Evolutionary conservation across 2,113 vertebrate species (phyloP), one percentile per base, ranked within the genome.

Genomic region (Sturnus vulgaris): DNA sequence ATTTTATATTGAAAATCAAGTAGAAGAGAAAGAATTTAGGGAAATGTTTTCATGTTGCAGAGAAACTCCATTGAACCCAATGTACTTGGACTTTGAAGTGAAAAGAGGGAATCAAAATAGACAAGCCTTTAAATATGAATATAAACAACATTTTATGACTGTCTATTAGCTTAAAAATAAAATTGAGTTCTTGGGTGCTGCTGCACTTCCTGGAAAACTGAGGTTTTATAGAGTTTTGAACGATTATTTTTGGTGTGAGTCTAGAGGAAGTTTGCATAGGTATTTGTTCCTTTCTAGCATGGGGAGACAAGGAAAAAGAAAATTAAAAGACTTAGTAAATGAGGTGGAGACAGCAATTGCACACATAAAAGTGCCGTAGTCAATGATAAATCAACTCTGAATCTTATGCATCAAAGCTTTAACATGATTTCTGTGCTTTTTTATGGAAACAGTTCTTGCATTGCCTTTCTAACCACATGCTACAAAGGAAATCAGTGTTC

Each of bases 221-320:
- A 70, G 30, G 35, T 33, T 94, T 94, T 83, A 35, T 17, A 28
- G 25, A 14, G 37, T 60, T 93, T 88, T 73, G 63, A 81, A 92
- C 64, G 68, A 60, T 84, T 90, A 66, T 88, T 81, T 37, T 70
- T 5, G 0, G 22, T 70, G 22, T 88, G 60, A 63, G 19, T 73
- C 55, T 86, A 78, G 56, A 77, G 72, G 46, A 86, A 28, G 33
- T 96, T 93, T 95, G 72, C 88, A 63, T 90, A 81, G 12, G 22
- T 71, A 27, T 94, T 94, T 86, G 11, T 94, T 94, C 52, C 72
- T 56, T 88, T 59, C 64, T 95, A 91, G 68, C 88, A 35, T 3
- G 11, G 39, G 64, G 56, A 83, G 31, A 71, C 55, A 79, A 91
- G 92, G 57, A 79, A 88, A 68, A 65, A 86, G 72, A 84, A 95